Evolutionary conservation across 2,797 vertebrate species (phyloP), one percentile per base, ranked within the genome.

Genomic region (Petrocephalus sullivani): DNA sequence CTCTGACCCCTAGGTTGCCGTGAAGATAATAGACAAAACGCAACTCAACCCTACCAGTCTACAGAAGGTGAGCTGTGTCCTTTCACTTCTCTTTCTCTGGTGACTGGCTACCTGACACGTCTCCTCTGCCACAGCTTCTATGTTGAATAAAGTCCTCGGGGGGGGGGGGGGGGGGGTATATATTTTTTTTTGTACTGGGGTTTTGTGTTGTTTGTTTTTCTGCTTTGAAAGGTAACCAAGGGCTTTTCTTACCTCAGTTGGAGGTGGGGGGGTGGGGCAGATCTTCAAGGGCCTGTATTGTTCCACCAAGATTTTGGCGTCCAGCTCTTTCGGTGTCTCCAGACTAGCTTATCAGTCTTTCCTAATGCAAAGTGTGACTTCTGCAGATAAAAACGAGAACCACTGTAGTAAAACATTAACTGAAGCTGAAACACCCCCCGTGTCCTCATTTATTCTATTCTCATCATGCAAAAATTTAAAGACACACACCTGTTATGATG

Each of bases 21-120:
- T 95, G 91, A 95, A 95, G 93, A 95, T 95, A 90, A 95, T 95
- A 91, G 95, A 95, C 93, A 95, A 95, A 93, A 95, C 95, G 53
- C 95, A 95, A 92, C 91, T 95, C 92, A 95, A 95, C 91, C 94
- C 95, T 87, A 95, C 95, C 87, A 95, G 95, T 92, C 95, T 95
- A 90, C 95, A 95, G 90, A 95, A 95, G 95, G 95, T 95, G 91
- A 95, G 86, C 16, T 19, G 53, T 58, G 53, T 37, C 8, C 21
- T 16, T n/a, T 82, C 16, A 61, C 33, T 14, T 0, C 3, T 41
- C 6, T 21, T 85, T 57, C 81, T 71, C 60, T 71, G 51, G 37
- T 37, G 58, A 67, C 23, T 67, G 23, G 64, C 10, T 33, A 83
- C 9, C 33, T 58, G 33, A 37, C 37, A 46, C 37, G 37, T 78